Conservation (phyloP, 2,888 invertebrate genomes). For the Melanargia galathea region DNA sequence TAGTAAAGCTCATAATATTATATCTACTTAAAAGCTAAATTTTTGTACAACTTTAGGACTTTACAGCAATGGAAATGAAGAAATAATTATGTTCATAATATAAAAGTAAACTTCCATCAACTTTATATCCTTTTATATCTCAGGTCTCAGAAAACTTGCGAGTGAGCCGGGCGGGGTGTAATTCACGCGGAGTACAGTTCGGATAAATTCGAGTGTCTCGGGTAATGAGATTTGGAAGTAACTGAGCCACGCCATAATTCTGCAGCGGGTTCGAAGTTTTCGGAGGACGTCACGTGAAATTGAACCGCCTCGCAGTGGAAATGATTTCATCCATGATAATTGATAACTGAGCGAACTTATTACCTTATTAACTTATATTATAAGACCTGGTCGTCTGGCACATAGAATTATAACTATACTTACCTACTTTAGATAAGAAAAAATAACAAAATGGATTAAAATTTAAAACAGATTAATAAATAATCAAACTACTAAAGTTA, state of each 20-base stretch:
- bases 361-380: too few relatives aligned
- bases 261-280: conserved; percentile 36
- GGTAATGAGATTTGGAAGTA: conserved; percentile 40
- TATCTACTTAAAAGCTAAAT: too few relatives aligned
- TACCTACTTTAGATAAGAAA: too few relatives aligned
- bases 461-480: too few relatives aligned
- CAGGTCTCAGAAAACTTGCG: conserved; percentile 9
- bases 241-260: conserved; percentile 40
- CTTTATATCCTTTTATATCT: neutral
- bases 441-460: too few relatives aligned
- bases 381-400: too few relatives aligned
- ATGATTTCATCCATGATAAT: conserved; percentile 18
- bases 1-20: too few relatives aligned
- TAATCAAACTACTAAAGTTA: too few relatives aligned
- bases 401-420: too few relatives aligned
- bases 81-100: neutral
- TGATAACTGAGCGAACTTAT: conserved; percentile 15
- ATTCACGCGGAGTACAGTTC: conserved; percentile 17
- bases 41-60: too few relatives aligned
- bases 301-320: conserved; percentile 34
- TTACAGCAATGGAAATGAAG: neutral
- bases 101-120: conserved; percentile 3
- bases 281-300: conserved; percentile 37
- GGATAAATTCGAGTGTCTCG: conserved; percentile 40
- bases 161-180: conserved; percentile 3